Base-by-base conservation (phyloP, 2,797 vertebrate species). In the Rhodeus uyekii region DNA sequence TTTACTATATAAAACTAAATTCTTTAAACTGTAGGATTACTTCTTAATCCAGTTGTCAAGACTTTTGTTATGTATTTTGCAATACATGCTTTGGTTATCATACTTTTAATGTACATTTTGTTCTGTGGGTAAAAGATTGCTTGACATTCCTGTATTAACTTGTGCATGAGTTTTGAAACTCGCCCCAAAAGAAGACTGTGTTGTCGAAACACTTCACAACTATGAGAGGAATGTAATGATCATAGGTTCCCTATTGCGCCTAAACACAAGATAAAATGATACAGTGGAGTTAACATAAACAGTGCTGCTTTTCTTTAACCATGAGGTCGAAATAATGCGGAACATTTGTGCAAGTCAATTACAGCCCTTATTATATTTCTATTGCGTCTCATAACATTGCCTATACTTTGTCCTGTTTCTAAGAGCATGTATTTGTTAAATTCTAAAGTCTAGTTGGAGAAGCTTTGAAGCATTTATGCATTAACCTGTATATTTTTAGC, bases 151-250 rank as follows among this genome's bases (percentile, higher is more conserved):
- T 91, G 91, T 88, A 84, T 89, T 83, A 87, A 92, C 92, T 92
- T 92, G 84, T 72, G 78, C 60, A 78, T 63, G 24, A 80, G 32
- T 68, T 84, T 88, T 86, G 87, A 81, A 87, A 90, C 60, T 76
- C 71, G 48, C 74, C 58, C 67, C n/a, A n/a, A 39, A 18, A 68
- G 74, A 87, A 83, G 86, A 80, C 81, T 53, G 60, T 64, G 86
- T 69, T 85, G 87, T 88, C 88, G 85, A 88, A 91, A 92, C 85
- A 83, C 88, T 90, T 87, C 38, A 82, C 82, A 93, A 83, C 83
- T 92, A 93, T 93, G 93, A 86, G 34, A 87, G 91, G 93, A 95
- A 95, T 94, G 92, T 86, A 82, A 82, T 50, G 86, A 84, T 84
- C 39, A 86, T 83, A 82, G 85, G 85, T 90, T 84, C 86, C 82